A percentile compares a stretch with the other conserved stretches of the same genome.
phyloP scores from a whole-genome alignment of 2,113 vertebrate species.

The Centropus bengalensis region DNA sequence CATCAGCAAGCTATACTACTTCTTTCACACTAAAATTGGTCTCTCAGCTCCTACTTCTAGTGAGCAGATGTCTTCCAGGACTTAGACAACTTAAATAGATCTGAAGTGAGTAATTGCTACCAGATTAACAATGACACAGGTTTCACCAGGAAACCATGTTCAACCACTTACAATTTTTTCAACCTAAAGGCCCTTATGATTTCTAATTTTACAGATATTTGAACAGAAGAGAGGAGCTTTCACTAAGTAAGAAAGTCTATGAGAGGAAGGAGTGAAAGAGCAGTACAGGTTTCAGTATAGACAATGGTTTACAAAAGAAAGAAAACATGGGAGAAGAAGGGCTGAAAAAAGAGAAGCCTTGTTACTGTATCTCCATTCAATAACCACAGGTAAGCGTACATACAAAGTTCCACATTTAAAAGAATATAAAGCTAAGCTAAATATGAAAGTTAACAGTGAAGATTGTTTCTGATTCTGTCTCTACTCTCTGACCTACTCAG shows the following conservation, averaged over 20 bases:
- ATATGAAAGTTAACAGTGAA: background rate
- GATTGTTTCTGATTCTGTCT: background rate
- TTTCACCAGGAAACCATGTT: background rate
- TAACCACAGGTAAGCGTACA: background rate
- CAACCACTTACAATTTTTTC: background rate
- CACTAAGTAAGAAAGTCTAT: background rate
- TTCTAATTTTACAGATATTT: background rate
- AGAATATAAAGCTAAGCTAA: background rate
- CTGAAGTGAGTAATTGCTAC: background rate
- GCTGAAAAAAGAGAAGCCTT: background rate
- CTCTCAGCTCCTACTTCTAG: background rate
- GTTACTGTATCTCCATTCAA: background rate
- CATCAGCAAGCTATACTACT: background rate
- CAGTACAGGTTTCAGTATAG: background rate
- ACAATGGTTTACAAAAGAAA: background rate
- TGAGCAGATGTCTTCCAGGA: background rate
- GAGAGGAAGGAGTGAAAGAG: background rate
- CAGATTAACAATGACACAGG: background rate
- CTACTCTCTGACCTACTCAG: background rate
- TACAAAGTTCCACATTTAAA: background rate
- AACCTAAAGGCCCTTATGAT: background rate
- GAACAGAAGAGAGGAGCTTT: background rate
- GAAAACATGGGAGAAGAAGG: background rate
- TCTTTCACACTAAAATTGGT: background rate
- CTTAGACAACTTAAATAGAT: background rate